Percentiles rank a stretch among this genome's conserved stretches.
These are phyloP conservation scores for Thecophora atra DNA, from an alignment of 2,888 invertebrate species.

Conservation along the genomic window DNA sequence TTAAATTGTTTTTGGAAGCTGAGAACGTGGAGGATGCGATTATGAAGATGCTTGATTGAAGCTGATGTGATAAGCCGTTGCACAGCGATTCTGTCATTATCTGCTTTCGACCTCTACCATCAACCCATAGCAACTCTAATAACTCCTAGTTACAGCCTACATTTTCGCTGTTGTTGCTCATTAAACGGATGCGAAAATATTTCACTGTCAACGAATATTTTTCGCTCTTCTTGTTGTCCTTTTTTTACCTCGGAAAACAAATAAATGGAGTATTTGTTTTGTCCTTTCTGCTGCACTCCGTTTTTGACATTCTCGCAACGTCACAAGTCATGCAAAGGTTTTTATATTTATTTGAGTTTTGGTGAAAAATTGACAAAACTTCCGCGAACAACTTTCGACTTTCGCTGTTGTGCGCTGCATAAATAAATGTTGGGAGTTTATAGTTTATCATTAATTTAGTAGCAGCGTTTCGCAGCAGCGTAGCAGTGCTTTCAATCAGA, in stretches of 20 bases:
- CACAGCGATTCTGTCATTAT: too few relatives aligned
- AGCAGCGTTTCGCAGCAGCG: conserved; percentile 10
- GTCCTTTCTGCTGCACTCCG: not conserved
- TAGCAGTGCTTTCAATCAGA: not conserved
- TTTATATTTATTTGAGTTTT: conserved; percentile 22
- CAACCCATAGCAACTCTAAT: too few relatives aligned
- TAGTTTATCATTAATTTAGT: conserved; percentile 29
- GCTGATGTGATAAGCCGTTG: too few relatives aligned
- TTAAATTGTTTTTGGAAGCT: too few relatives aligned
- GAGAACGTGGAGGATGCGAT: too few relatives aligned
- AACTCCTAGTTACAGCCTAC: too few relatives aligned
- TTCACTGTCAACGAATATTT: conserved; percentile 29
- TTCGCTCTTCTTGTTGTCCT: not conserved
- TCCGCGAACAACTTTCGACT: conserved; percentile 21
- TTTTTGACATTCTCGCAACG: not conserved
- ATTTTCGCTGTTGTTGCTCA: conserved; percentile 25
- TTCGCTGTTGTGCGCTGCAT: conserved; percentile 5
- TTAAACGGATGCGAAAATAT: conserved; percentile 33
- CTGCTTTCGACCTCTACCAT: too few relatives aligned
- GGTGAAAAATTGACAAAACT: conserved; percentile 39
- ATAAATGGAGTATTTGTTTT: conserved; percentile 10
- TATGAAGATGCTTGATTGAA: too few relatives aligned
- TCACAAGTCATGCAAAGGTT: not conserved
- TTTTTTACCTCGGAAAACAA: not conserved
- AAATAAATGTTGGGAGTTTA: conserved; percentile 26